Conservation (phyloP, 2,113 vertebrate genomes). For the Callionymus lyra region DNA sequence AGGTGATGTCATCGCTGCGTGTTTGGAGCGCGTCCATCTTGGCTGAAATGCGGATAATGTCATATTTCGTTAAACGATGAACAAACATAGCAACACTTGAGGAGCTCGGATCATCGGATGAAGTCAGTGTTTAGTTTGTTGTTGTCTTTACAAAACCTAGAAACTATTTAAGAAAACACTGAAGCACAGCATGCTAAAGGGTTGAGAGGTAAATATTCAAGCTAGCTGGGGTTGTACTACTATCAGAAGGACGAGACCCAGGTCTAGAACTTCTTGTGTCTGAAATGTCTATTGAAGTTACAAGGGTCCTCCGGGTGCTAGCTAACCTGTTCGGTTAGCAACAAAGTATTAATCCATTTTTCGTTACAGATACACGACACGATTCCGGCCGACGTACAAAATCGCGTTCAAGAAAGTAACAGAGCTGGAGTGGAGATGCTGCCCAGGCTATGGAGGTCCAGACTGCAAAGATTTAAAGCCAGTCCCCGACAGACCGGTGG, state of each 20-base stretch:
- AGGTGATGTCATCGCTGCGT: slow-evolving; percentile 55
- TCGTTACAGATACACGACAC: slow-evolving; percentile 73
- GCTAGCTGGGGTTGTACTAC: too few species aligned
- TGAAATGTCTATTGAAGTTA: not conserved
- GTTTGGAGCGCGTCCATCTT: slow-evolving; percentile 27
- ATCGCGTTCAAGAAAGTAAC: slow-evolving; percentile 84
- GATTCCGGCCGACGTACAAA: slow-evolving; percentile 81
- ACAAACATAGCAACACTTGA: too few species aligned
- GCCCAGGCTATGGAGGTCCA: slow-evolving; percentile 81
- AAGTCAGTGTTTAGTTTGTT: not conserved
- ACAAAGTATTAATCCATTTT: not conserved
- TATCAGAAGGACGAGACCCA: not conserved
- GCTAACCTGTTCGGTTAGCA: not conserved
- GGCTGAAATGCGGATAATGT: slow-evolving; percentile 12
- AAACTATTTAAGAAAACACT: not conserved
- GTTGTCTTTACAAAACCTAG: not conserved
- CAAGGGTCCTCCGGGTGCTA: not conserved
- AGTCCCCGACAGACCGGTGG: slow-evolving; percentile 45
- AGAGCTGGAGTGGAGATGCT: slow-evolving; percentile 91
- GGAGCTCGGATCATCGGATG: not conserved
- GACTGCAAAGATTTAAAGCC: slow-evolving; percentile 82
- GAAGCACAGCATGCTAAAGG: not conserved
- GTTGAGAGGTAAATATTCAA: too few species aligned
- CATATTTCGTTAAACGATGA: too few species aligned
- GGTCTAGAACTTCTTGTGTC: not conserved